A percentile compares a stretch with the other conserved stretches of the same genome.
These are phyloP conservation scores for Sarcophaga carnaria DNA, from an alignment of 2,888 invertebrate genomes.

Conservation along the genomic window DNA sequence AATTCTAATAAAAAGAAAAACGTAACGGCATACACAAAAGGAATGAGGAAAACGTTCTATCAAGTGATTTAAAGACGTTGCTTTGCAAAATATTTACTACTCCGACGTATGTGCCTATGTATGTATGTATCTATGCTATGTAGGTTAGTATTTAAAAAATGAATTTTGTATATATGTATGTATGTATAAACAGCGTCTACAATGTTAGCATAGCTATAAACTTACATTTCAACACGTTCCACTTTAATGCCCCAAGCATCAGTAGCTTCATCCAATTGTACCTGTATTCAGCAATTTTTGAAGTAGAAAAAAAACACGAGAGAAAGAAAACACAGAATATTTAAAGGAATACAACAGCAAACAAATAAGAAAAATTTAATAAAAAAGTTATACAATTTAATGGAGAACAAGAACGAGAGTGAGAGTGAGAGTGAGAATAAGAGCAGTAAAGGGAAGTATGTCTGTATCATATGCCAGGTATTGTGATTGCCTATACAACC, in stretches of 20 bases:
- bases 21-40: too few relatives aligned
- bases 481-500: too few relatives aligned
- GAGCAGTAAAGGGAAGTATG: too few relatives aligned
- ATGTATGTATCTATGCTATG: neutral
- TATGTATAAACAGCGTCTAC: slow-evolving; percentile 2
- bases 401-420: neutral
- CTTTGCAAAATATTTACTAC: slow-evolving; percentile 36
- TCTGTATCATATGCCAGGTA: too few relatives aligned
- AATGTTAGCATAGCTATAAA: slow-evolving; percentile 71
- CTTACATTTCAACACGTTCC: slow-evolving; percentile 98
- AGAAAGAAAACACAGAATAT: neutral
- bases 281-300: slow-evolving; percentile 76
- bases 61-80: slow-evolving; percentile 25
- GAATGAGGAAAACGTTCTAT: too few relatives aligned
- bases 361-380: slow-evolving; percentile 22
- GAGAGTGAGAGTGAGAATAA: too few relatives aligned
- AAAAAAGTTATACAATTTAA: slow-evolving; percentile 32
- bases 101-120: neutral
- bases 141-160: slow-evolving; percentile 43
- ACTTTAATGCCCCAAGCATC: slow-evolving; percentile 97
- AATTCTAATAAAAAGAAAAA: neutral
- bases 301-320: slow-evolving; percentile 33
- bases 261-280: slow-evolving; percentile 93
- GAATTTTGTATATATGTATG: neutral
- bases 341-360: neutral